Conservation (phyloP, 2,113 vertebrate species). For the Aythya baeri region DNA sequence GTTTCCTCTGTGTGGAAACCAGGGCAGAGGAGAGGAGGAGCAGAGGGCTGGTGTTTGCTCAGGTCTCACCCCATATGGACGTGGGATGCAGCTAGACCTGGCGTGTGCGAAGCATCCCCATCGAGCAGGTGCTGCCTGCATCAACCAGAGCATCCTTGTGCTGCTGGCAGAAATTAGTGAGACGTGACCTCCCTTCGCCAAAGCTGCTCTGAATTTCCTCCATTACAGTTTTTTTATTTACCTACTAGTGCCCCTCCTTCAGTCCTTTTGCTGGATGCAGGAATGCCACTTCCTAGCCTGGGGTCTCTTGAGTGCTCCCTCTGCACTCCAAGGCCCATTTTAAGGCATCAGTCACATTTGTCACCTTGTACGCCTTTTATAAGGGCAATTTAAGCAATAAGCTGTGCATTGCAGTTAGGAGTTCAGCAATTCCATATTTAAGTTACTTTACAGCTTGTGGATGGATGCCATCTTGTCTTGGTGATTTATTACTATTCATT, state of each 20-base stretch:
- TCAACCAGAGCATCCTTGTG: not conserved
- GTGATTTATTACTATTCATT: constrained; percentile 66
- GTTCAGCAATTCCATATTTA: constrained; percentile 3
- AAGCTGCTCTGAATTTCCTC: not conserved
- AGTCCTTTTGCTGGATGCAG: not conserved
- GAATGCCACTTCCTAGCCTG: not conserved
- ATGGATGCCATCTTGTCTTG: constrained; percentile 54
- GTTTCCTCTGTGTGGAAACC: constrained; percentile 50
- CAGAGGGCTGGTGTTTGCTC: constrained; percentile 11
- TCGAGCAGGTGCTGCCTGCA: not conserved
- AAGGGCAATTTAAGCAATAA: constrained; percentile 56
- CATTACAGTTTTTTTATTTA: not conserved
- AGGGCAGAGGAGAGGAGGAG: constrained; percentile 42
- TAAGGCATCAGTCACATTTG: constrained; percentile 38
- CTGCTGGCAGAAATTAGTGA: not conserved
- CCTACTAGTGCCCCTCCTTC: not conserved
- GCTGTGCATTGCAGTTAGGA: constrained; percentile 33
- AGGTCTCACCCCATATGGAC: constrained; percentile 42
- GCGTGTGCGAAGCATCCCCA: not conserved
- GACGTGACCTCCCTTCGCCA: not conserved
- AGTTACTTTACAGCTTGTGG: constrained; percentile 55
- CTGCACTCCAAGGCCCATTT: not conserved
- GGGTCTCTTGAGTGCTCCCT: not conserved
- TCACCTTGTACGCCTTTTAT: constrained; percentile 19
- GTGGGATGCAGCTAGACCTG: constrained; percentile 62